Conservation (phyloP, 1,140 invertebrate species). For the Calephelis nemesis region DNA sequence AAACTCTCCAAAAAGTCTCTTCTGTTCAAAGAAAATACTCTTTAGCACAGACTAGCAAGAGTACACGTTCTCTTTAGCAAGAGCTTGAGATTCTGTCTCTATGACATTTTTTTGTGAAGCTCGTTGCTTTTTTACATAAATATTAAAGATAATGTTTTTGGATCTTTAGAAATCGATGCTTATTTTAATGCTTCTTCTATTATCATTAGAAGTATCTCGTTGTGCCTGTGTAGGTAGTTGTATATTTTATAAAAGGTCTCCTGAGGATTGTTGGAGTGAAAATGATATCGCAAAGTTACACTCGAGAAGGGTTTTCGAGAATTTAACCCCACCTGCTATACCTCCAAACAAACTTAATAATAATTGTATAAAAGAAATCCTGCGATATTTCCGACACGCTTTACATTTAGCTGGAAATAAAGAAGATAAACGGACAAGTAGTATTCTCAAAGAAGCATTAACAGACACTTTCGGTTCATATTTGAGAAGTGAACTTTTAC, state of each 20-base stretch:
- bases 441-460: constrained; percentile 77
- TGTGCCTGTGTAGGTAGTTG: constrained; percentile 51
- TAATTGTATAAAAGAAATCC: constrained; percentile 60
- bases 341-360: constrained; percentile 63
- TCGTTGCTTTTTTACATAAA: not conserved
- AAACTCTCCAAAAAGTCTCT: too few relatives aligned
- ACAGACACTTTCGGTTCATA: constrained; percentile 79
- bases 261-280: constrained; percentile 69
- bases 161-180: constrained; percentile 38
- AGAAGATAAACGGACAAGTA: constrained; percentile 63
- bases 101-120: too few relatives aligned
- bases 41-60: too few relatives aligned
- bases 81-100: too few relatives aligned
- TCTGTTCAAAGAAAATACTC: too few relatives aligned
- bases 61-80: too few relatives aligned
- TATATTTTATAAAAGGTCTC: constrained; percentile 62
- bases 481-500: constrained; percentile 78
- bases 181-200: constrained; percentile 49
- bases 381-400: constrained; percentile 79
- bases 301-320: constrained; percentile 68
- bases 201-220: constrained; percentile 41
- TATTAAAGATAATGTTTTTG: not conserved
- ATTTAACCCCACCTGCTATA: constrained; percentile 54
- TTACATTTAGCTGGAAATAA: constrained; percentile 61
- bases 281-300: constrained; percentile 70